Evolutionary conservation across 2,888 invertebrate species (phyloP), one percentile per base, ranked within the genome.

Genomic region (Platypus cylindrus): DNA sequence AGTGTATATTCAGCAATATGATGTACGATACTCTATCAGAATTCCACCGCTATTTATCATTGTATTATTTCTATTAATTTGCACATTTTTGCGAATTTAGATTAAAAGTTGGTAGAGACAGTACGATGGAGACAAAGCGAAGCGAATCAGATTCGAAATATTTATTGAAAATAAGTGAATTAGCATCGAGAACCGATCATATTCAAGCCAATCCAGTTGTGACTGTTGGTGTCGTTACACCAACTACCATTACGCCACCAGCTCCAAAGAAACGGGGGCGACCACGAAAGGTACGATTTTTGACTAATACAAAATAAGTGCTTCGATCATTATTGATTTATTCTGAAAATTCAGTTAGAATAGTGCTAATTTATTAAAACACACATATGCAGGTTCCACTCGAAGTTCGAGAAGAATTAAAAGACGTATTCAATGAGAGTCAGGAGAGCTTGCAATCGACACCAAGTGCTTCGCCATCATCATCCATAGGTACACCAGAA

Each of bases 241-340:
- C 46, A 14, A 42, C 47, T 14, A 34, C 30, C 2, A 32, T 32
- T 3, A 40, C 45, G 2, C n/a, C n/a, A n/a, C 52, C 56, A 16
- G 45, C 53, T 9, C 62, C 61, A 29, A 57, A 61, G 32, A 59
- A 63, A 41, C 59, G 69, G n/a, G 69, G 69, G 3, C 50, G 70
- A 17, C 68, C 69, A 1, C 56, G 66, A 34, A 66, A 68, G 47
- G 48, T 48, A 17, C 9, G 3, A 15, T 26, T 27, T 26, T 33
- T 27, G n/a, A 11, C 5, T 26, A 26, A 26, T 26, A 7, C 7
- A 26, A 8, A 8, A 26, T 26, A 11, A 11, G 8, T 11, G 11
- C 26, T 11, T 7, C 9, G 11, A 5, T 26, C 8, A 11, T 11
- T 20, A 20, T 8, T 20, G n/a, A n/a, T n/a, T n/a, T n/a, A n/a